phyloP scores from a whole-genome alignment of 2,113 vertebrate genomes.

The Morone chrysops region DNA sequence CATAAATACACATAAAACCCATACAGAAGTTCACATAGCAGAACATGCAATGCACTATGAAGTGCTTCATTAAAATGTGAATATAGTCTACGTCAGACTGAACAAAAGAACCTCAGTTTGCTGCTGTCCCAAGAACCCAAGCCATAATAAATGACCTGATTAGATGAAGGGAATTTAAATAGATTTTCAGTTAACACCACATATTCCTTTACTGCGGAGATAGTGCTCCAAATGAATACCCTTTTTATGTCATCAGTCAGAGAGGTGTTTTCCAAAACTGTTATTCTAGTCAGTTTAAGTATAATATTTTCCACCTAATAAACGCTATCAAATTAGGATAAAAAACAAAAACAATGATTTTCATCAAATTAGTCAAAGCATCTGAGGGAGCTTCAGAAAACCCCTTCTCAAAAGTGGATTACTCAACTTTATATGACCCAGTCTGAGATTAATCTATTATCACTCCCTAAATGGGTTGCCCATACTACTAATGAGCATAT shows the following conservation, averaged over 20 bases:
- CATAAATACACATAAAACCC: not conserved
- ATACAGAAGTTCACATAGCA: not conserved
- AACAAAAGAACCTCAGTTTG: conserved; percentile 34
- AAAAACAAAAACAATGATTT: not conserved
- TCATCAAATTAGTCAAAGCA: not conserved
- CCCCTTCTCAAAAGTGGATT: not conserved
- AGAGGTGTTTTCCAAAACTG: conserved; percentile 28
- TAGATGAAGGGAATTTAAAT: conserved; percentile 51
- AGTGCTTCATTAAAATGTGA: not conserved
- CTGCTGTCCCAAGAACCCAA: conserved; percentile 29
- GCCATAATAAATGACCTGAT: conserved; percentile 50
- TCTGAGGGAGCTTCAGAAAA: not conserved
- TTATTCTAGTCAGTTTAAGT: not conserved
- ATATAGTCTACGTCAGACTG: not conserved
- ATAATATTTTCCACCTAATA: not conserved
- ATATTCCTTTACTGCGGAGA: conserved; percentile 5
- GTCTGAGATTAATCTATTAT: not conserved
- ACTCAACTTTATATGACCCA: not conserved
- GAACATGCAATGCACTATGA: conserved; percentile 1
- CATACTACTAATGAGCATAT: conserved; percentile 4
- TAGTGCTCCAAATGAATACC: not conserved
- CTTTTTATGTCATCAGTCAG: conserved; percentile 2
- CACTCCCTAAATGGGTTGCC: not conserved
- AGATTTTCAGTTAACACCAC: conserved; percentile 38
- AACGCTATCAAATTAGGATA: not conserved